A percentile compares a stretch with the other conserved stretches of the same genome.
phyloP scores from a whole-genome alignment of 2,888 invertebrate genomes.

The Chesias legatella region DNA sequence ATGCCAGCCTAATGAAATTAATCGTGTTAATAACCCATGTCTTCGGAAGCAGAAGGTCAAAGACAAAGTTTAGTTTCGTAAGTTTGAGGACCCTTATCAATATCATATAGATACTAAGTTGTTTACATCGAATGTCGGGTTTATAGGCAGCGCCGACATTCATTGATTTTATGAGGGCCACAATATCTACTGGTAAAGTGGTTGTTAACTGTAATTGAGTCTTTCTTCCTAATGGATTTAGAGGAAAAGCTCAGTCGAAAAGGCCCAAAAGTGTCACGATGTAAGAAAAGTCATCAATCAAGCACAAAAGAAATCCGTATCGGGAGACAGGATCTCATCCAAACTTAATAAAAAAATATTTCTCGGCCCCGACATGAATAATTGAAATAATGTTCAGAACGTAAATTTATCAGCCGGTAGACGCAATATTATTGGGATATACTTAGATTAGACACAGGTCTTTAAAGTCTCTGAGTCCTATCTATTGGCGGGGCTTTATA shows the following conservation, averaged over 20 bases:
- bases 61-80: constrained; percentile 4
- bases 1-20: too few relatives aligned
- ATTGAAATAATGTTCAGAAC: constrained; percentile 47
- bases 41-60: not conserved
- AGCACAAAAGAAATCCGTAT: constrained; percentile 55
- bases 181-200: constrained; percentile 24
- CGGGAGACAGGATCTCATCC: constrained; percentile 50
- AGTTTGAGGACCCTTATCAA: too few relatives aligned
- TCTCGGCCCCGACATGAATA: constrained; percentile 44
- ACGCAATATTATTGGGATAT: too few relatives aligned
- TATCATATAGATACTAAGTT: not conserved
- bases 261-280: constrained; percentile 52
- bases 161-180: constrained; percentile 13
- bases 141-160: constrained; percentile 15
- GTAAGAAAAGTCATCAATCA: constrained; percentile 70
- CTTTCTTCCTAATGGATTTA: constrained; percentile 44
- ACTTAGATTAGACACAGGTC: too few relatives aligned
- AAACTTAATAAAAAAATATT: constrained; percentile 51
- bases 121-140: constrained; percentile 9
- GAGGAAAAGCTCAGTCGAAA: constrained; percentile 43
- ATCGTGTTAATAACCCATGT: too few relatives aligned
- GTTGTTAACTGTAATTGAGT: constrained; percentile 53
- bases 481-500: too few relatives aligned
- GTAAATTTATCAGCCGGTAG: constrained; percentile 19
- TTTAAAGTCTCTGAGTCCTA: too few relatives aligned